Conservation (phyloP, 2,113 vertebrate genomes). For the Mellivora capensis region DNA sequence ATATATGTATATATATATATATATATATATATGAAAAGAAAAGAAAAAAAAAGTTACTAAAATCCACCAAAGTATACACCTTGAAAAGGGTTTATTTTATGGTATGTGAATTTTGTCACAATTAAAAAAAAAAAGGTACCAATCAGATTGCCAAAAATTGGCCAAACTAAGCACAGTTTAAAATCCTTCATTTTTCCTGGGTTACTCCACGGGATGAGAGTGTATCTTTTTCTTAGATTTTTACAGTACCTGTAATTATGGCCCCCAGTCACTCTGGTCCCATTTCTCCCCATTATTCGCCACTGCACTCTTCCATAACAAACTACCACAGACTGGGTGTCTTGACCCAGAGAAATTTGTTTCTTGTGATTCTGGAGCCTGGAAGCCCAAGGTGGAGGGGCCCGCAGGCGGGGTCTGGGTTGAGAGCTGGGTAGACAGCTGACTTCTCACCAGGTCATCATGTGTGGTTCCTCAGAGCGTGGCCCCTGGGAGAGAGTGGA, state of each 20-base stretch:
- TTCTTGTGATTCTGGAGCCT: background rate
- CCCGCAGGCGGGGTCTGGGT: background rate
- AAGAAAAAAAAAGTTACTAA: background rate
- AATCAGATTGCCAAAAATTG: slow-evolving; percentile 8
- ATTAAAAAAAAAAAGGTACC: background rate
- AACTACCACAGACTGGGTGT: background rate
- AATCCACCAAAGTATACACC: background rate
- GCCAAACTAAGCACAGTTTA: background rate
- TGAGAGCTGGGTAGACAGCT: background rate
- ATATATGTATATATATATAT: background rate
- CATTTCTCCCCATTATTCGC: background rate
- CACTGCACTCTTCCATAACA: background rate
- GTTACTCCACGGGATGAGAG: background rate
- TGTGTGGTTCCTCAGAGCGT: background rate
- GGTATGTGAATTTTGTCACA: background rate
- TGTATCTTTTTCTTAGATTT: background rate
- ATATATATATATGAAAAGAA: background rate
- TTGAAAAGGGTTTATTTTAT: background rate
- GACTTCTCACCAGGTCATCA: background rate
- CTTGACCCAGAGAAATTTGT: background rate
- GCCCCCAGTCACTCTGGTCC: background rate
- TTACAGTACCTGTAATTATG: background rate
- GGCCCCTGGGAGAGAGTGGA: background rate
- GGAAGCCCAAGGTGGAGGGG: background rate
- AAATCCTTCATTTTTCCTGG: background rate